Conservation (phyloP, 2,888 invertebrate species). For the Embidobia sp. region DNA sequence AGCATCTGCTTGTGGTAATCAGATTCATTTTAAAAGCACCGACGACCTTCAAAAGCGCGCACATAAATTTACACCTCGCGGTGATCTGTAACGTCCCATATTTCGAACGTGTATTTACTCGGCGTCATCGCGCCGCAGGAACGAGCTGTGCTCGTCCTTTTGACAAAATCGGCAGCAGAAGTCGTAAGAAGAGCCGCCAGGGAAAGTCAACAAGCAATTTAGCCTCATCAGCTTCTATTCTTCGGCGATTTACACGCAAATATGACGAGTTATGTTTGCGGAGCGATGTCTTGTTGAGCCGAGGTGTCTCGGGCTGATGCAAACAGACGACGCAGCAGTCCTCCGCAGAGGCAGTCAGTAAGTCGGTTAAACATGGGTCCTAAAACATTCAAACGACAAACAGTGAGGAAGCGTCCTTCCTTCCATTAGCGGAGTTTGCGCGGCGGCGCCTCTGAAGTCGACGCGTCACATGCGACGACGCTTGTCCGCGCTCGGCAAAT, state of each 20-base stretch:
- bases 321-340: slow-evolving; percentile 70
- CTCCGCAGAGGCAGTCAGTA: slow-evolving; percentile 79
- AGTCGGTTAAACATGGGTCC: slow-evolving; percentile 79
- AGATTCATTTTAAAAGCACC: too few relatives aligned
- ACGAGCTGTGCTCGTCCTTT: too few relatives aligned
- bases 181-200: slow-evolving; percentile 40
- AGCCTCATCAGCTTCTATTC: slow-evolving; percentile 59
- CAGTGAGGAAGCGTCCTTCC: slow-evolving; percentile 72
- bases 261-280: slow-evolving; percentile 56
- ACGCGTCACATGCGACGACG: slow-evolving; percentile 70
- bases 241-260: slow-evolving; percentile 55
- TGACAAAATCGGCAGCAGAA: slow-evolving; percentile 54
- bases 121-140: too few relatives aligned
- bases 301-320: slow-evolving; percentile 61
- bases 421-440: slow-evolving; percentile 81
- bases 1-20: too few relatives aligned
- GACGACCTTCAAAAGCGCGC: too few relatives aligned
- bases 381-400: slow-evolving; percentile 81
- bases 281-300: slow-evolving; percentile 59
- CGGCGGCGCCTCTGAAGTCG: slow-evolving; percentile 80
- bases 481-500: slow-evolving; percentile 71
- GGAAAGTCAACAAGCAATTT: slow-evolving; percentile 61
- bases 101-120: too few relatives aligned
- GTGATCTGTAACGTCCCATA: too few relatives aligned
- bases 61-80: too few relatives aligned